A percentile compares a stretch with the other conserved stretches of the same genome.
Conservation (phyloP, 2,888 invertebrate species). For the Stramonita haemastoma region DNA sequence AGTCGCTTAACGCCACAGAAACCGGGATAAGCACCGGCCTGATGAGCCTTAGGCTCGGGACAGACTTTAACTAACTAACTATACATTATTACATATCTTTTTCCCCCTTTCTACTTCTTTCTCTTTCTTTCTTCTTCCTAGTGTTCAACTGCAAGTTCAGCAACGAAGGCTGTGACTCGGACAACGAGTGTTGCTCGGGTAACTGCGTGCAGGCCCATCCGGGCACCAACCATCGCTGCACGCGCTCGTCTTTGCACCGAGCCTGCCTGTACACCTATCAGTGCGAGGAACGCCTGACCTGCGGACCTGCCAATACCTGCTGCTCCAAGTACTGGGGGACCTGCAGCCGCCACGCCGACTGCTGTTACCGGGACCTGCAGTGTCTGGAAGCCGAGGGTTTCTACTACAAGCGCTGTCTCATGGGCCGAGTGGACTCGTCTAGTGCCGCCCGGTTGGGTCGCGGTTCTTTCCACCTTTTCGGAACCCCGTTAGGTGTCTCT, state of each 20-base stretch:
- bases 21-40: too few relatives aligned
- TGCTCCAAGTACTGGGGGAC: conserved; percentile 55
- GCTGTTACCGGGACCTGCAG: conserved; percentile 44
- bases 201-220: conserved; percentile 48
- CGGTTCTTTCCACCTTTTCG: neutral
- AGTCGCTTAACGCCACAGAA: too few relatives aligned
- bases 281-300: conserved; percentile 47
- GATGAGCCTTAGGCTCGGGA: too few relatives aligned
- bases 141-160: conserved; percentile 52
- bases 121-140: conserved; percentile 8
- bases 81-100: too few relatives aligned
- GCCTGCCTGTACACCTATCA: conserved; percentile 44
- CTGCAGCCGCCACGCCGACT: conserved; percentile 46
- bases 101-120: too few relatives aligned
- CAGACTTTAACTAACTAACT: too few relatives aligned
- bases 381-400: conserved; percentile 50
- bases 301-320: conserved; percentile 49
- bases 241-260: conserved; percentile 44
- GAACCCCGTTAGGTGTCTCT: neutral
- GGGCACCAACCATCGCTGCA: conserved; percentile 52
- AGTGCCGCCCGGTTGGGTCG: neutral
- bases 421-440: conserved; percentile 15
- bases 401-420: conserved; percentile 50
- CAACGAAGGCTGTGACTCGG: conserved; percentile 49
- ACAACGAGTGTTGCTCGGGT: conserved; percentile 46